These are phyloP conservation scores for Ophion ellenae DNA, from an alignment of 2,888 invertebrate species.

Conservation along the genomic window DNA sequence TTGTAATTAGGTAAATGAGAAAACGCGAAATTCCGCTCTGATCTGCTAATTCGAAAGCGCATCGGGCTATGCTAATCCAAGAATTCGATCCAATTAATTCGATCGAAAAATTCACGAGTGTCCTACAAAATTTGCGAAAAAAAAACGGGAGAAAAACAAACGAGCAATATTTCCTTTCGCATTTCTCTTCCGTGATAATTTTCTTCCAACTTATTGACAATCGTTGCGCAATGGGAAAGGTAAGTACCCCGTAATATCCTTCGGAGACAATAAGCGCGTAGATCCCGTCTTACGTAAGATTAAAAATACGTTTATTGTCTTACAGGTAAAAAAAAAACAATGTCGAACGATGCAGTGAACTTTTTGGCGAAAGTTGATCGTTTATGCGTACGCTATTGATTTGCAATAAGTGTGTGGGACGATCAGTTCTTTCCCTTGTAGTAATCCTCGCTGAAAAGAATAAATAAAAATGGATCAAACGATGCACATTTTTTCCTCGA, in stretches of 20 bases:
- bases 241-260: slow-evolving; percentile 51
- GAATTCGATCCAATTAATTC: slow-evolving; percentile 40
- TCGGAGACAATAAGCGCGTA: slow-evolving; percentile 68
- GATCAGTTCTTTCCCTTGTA: slow-evolving; percentile 85
- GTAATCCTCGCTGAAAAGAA: slow-evolving; percentile 88
- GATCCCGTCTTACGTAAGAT: slow-evolving; percentile 72
- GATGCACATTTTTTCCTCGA: background rate
- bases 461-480: slow-evolving; percentile 54
- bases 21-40: slow-evolving; percentile 72
- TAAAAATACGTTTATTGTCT: slow-evolving; percentile 76
- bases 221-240: slow-evolving; percentile 72
- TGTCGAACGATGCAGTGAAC: slow-evolving; percentile 57
- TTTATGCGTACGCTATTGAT: slow-evolving; percentile 46
- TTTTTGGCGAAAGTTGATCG: slow-evolving; percentile 38
- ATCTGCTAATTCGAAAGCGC: slow-evolving; percentile 60
- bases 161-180: background rate
- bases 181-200: slow-evolving; percentile 25
- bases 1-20: slow-evolving; percentile 72
- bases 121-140: background rate
- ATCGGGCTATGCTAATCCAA: slow-evolving; percentile 39
- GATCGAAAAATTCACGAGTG: slow-evolving; percentile 1
- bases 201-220: slow-evolving; percentile 7
- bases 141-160: background rate
- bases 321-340: slow-evolving; percentile 70
- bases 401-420: slow-evolving; percentile 24